Base-by-base conservation (phyloP, 2,888 invertebrate species). In the Ophion costatus region DNA sequence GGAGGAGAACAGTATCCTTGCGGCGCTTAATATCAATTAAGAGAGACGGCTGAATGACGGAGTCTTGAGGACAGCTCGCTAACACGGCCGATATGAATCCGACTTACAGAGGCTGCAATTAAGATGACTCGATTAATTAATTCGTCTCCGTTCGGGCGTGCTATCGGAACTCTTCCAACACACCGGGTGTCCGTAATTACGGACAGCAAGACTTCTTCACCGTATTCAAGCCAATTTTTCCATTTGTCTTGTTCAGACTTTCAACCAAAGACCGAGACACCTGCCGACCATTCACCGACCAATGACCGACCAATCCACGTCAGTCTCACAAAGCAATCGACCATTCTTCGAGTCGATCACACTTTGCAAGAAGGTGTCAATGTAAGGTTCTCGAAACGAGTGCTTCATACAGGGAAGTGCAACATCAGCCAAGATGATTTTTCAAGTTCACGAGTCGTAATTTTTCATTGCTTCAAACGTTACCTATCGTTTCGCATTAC, bases 61-160 rank as follows among this genome's bases (percentile, higher is more conserved):
- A 70, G 82, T 79, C 76, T 59, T 63, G 22, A 77, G 67, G 80
- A 80, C 67, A 61, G 33, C 79, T 86, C 69, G 69, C 67, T 71
- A 56, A 67, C 67, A n/a, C 71, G 83, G 42, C 42, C 51, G 79
- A 74, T 80, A 85, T 83, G 79, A 87, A 86, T 87, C 82, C 84
- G 81, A 73, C 80, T 76, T 75, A 71, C 73, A 74, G 80, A 84
- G 80, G 85, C 78, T 86, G 87, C 89, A 92, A 92, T 92, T 91
- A 91, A 90, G 88, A 88, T 88, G 88, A 87, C 89, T 91, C 91
- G 90, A 92, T 92, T 91, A 92, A 91, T 92, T 90, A 92, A 92
- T 90, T 89, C 89, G 87, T 88, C 89, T 89, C 87, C 87, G 88
- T 91, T 91, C 87, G 85, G 79, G 76, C 70, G 82, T 80, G 74